These are phyloP conservation scores for Lophotriccus pileatus DNA, from an alignment of 2,797 vertebrate genomes.

Conservation along the genomic window DNA sequence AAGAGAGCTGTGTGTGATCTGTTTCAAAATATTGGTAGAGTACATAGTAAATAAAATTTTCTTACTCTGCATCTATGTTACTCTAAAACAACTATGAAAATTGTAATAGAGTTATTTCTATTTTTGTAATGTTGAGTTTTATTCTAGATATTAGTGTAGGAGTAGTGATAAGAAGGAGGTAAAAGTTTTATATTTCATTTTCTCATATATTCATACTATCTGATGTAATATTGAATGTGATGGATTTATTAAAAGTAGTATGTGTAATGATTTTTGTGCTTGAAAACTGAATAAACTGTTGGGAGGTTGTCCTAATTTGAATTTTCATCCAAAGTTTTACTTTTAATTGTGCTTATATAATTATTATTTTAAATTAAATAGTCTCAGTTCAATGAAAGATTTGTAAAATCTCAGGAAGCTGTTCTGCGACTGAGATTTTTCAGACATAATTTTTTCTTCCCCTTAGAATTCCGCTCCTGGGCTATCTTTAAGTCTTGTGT, in stretches of 20 bases:
- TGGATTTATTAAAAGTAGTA: background rate
- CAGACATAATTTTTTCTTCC: background rate
- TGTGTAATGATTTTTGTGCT: background rate
- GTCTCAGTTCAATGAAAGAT: background rate
- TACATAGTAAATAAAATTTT: background rate
- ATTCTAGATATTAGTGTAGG: background rate
- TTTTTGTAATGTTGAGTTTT: background rate
- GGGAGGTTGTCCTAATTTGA: rapidly evolving
- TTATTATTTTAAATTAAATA: background rate
- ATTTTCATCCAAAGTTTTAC: background rate
- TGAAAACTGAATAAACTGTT: background rate
- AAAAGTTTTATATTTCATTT: background rate
- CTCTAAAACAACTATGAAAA: background rate
- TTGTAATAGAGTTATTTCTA: background rate
- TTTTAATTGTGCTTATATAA: background rate
- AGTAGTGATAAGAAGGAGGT: background rate
- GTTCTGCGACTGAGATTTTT: background rate
- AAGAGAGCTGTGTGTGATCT: background rate
- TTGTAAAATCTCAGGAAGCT: background rate
- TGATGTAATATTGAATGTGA: background rate
- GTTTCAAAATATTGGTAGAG: background rate
- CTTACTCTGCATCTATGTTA: background rate
- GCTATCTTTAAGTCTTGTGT: background rate
- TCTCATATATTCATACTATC: background rate
- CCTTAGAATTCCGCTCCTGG: background rate